These are phyloP conservation scores for Aplidium turbinatum DNA, from an alignment of 23 tunicate genomes.

Conservation along the genomic window DNA sequence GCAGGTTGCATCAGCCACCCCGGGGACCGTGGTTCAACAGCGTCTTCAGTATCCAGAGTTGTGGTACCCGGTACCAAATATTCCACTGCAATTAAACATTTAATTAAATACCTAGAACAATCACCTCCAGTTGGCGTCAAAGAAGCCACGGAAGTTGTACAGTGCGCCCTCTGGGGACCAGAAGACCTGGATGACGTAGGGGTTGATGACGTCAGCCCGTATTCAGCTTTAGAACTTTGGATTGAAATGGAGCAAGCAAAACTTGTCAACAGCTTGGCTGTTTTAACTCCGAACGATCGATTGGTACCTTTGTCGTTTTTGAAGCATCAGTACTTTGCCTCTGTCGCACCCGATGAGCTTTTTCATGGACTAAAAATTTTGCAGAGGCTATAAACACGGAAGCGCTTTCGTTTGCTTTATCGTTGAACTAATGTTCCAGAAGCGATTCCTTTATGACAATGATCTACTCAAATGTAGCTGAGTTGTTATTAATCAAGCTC, in stretches of 20 bases:
- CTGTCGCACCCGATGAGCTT: constrained; percentile 44
- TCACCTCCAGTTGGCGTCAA: constrained; percentile 33
- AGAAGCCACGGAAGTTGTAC: constrained; percentile 58
- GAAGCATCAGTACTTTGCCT: constrained; percentile 76
- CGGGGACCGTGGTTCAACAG: constrained; percentile 37
- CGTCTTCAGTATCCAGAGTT: constrained; percentile 37
- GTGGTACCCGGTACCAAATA: constrained; percentile 63
- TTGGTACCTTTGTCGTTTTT: constrained; percentile 45
- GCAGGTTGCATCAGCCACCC: constrained; percentile 13
- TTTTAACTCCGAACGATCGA: constrained; percentile 52
- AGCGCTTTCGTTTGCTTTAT: not conserved
- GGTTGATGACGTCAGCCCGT: constrained; percentile 63
- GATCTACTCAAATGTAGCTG: too few relatives aligned
- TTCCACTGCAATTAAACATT: constrained; percentile 62
- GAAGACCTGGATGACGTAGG: constrained; percentile 63
- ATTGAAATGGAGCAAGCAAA: constrained; percentile 93
- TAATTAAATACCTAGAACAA: constrained; percentile 46
- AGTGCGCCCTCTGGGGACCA: constrained; percentile 97
- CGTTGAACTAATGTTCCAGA: too few relatives aligned
- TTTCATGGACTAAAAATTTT: constrained; percentile 58
- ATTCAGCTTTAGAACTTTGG: constrained; percentile 72
- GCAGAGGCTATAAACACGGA: constrained; percentile 41
- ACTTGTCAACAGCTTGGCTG: constrained; percentile 83
- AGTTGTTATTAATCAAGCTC: too few relatives aligned
- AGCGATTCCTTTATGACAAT: too few relatives aligned